Conservation (phyloP, 2,888 invertebrate genomes). For the Euclidia mi region DNA sequence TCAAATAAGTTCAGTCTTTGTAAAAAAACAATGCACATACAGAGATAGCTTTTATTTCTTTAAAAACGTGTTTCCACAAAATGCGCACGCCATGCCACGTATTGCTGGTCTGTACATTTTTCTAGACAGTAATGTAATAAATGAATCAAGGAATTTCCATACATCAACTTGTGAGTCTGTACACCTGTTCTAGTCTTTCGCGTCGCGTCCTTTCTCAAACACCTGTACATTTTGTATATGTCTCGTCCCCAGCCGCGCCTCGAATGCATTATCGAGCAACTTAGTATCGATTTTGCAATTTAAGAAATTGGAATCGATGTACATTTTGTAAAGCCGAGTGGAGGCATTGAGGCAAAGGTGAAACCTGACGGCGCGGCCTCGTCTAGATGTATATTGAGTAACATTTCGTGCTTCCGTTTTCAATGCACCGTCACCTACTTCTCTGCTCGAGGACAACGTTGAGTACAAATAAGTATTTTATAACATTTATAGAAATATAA, state of each 20-base stretch:
- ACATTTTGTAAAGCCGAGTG: conserved; percentile 54
- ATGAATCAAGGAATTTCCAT: conserved; percentile 58
- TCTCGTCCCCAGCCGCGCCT: conserved; percentile 23
- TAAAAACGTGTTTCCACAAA: conserved; percentile 26
- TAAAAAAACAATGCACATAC: background rate
- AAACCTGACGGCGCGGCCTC: conserved; percentile 78
- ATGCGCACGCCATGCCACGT: no score
- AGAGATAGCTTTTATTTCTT: conserved; percentile 17
- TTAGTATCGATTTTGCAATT: conserved; percentile 59
- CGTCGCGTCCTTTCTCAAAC: conserved; percentile 38
- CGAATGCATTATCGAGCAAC: conserved; percentile 45
- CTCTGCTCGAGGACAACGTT: conserved; percentile 38
- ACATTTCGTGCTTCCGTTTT: conserved; percentile 82
- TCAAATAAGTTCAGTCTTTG: background rate
- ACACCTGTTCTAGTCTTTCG: conserved; percentile 54
- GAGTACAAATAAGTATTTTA: background rate
- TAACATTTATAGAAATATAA: no score
- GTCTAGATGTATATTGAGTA: conserved; percentile 75
- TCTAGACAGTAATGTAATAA: conserved; percentile 17
- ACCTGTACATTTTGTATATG: conserved; percentile 33
- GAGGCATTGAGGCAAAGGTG: conserved; percentile 79
- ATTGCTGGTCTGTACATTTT: background rate
- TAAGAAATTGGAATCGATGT: conserved; percentile 57
- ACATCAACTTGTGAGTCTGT: conserved; percentile 38
- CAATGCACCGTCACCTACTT: conserved; percentile 59